phyloP scores from a whole-genome alignment of 1,140 invertebrate species.

The Leptestheria dahalacensis region DNA sequence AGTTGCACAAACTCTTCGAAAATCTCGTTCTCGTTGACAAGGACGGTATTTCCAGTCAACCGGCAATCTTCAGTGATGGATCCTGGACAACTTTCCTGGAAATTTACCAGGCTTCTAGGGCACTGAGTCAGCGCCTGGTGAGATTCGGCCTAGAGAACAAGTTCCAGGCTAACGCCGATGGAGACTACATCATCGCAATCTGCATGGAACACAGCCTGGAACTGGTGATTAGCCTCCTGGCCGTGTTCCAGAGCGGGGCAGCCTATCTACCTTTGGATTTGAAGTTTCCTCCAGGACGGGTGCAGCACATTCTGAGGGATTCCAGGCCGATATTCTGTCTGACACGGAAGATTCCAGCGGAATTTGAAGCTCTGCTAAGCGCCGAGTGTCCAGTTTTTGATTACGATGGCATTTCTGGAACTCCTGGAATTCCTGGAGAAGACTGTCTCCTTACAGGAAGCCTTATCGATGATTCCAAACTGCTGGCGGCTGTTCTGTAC shows the following conservation, averaged over 20 bases:
- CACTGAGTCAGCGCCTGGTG: background rate
- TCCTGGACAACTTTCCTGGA: background rate
- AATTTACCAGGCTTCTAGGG: background rate
- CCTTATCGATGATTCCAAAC: no score
- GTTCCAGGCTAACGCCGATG: constrained; percentile 37
- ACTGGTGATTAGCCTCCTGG: constrained; percentile 48
- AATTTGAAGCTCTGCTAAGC: background rate
- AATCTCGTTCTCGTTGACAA: background rate
- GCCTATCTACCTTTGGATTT: constrained; percentile 67
- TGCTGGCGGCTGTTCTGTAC: constrained; percentile 68
- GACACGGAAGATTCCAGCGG: background rate
- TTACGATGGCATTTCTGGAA: background rate
- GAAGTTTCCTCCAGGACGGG: constrained; percentile 50
- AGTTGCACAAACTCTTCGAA: background rate
- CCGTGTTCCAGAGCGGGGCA: constrained; percentile 64
- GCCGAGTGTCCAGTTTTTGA: background rate
- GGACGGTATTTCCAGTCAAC: background rate
- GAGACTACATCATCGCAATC: constrained; percentile 51
- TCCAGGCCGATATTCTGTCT: constrained; percentile 42
- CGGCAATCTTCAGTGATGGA: background rate
- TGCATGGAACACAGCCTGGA: constrained; percentile 56
- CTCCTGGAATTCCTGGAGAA: background rate
- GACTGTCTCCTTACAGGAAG: background rate
- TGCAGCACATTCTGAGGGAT: constrained; percentile 60
- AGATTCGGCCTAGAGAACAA: background rate